Evolutionary conservation across 2,888 invertebrate species (phyloP).

Genomic region (Parasteatoda lunata): DNA sequence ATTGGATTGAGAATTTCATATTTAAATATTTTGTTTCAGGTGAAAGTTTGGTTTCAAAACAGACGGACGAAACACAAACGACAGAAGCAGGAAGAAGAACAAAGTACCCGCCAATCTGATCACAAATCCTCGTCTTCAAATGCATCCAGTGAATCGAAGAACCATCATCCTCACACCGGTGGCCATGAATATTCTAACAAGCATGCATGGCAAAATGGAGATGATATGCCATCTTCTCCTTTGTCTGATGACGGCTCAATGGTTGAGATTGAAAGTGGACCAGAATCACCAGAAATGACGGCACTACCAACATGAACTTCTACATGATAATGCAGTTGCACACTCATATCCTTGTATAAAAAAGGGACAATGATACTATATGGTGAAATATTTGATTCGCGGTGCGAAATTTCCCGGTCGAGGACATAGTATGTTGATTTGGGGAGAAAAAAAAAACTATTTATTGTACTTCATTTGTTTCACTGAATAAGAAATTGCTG

Average conservation of each 20-base stretch:
- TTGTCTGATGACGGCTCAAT: conserved; percentile 63
- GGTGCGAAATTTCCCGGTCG: no score
- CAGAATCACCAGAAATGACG: conserved; percentile 62
- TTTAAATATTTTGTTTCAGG: conserved; percentile 40
- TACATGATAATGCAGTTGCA: neutral
- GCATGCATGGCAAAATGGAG: conserved; percentile 39
- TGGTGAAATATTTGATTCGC: neutral
- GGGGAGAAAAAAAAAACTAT: no score
- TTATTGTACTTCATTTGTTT: no score
- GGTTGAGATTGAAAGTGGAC: conserved; percentile 64
- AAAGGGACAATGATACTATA: neutral
- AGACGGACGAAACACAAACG: conserved; percentile 70
- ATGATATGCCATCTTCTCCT: conserved; percentile 54
- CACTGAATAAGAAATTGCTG: no score
- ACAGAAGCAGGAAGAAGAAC: conserved; percentile 70
- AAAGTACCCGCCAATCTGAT: conserved; percentile 50
- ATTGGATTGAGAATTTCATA: neutral
- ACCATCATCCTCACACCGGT: conserved; percentile 37
- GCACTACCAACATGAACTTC: conserved; percentile 50
- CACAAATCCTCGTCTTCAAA: conserved; percentile 32
- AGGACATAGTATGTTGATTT: no score
- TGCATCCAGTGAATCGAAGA: conserved; percentile 34
- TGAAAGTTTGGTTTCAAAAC: conserved; percentile 71
- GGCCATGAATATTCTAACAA: conserved; percentile 10
- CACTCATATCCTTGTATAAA: conserved; percentile 4